Base-by-base conservation (phyloP, 1,140 invertebrate genomes). In the Drosophila tropicalis region DNA sequence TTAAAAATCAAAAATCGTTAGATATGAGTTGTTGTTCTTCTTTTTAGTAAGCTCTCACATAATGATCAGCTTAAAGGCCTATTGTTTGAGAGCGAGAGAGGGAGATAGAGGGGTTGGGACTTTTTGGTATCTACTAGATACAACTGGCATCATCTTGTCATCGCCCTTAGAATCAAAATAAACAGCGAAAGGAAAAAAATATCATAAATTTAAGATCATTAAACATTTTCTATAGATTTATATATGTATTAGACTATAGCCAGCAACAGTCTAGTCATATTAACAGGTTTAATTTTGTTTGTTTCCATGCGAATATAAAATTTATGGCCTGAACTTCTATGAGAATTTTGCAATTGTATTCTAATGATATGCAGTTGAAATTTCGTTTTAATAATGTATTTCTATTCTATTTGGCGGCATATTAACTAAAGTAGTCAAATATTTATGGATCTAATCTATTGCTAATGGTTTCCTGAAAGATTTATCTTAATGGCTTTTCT, bases 1-100 rank as follows among this genome's bases (percentile, higher is more conserved):
- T 12, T 15, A 54, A 47, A 51, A 76, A 76, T 12, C 19, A 15
- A 62, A 76, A 58, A 72, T 58, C 64, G 17, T 51, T 51, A 51
- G 44, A 22, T 17, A 51, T 51, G 44, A 51, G 10, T 29, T 29
- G 5, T 29, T 29, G 2, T 25, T 29, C 5, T 29, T 29, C 2
- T 29, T 51, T 51, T 51, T 51, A 51, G n/a, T 51, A 51, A 22
- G 44, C 44, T 22, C 44, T 51, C 32, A 36, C 9, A 17, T 36
- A 10, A 58, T 58, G 29, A 17, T 58, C 56, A 58, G 55, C 55
- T 57, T 57, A 57, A 2, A 32, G 29, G 13, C 17, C 44, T 51
- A 12, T 51, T 51, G 17, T 12, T 51, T 51, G 29, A 29, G 10
- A 12, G 7, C 3, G 12, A 22, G 44, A 51, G 17, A 47, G 44